Evolutionary conservation across 1,140 invertebrate species (phyloP), one percentile per base, ranked within the genome.

Genomic region (Apis florea): DNA sequence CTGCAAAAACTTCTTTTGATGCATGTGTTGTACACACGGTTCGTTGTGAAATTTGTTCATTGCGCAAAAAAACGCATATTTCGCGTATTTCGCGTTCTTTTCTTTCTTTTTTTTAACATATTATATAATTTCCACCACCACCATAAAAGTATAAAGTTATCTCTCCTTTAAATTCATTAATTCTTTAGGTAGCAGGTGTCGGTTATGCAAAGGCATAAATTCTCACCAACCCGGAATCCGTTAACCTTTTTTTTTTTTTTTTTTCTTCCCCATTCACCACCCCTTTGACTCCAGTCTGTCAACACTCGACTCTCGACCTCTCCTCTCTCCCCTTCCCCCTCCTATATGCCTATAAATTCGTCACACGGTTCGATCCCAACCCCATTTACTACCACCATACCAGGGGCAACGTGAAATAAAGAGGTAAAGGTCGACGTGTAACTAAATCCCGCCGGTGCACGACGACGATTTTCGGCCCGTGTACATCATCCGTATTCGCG

Each of bases 401-500:
- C 69, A 58, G 15, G 58, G n/a, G 58, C 56, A 53, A 71, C 56
- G 49, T 49, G 61, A 51, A 68, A 73, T 64, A 58, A 69, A 64
- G 72, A 72, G 31, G 40, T 51, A 85, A 56, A 56, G 54, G 31
- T 82, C 51, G 51, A 71, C 69, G 70, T 40, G 70, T 58, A 73
- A 73, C 70, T 24, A 40, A 21, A 71, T 68, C 66, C 67, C 24
- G 21, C 26, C 40, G 61, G 19, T 61, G 63, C 68, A 51, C 59
- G 59, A 40, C 51, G 67, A 53, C 73, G 66, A 84, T 84, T 86
- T 86, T 78, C 82, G 63, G 21, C 69, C 75, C 63, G 59, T 75
- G 79, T 83, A 85, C 31, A 71, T 75, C 79, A 73, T 84, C 54
- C 75, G 67, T 78, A 86, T 87, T 88, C 77, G 78, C 71, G 83